Percentiles rank a stretch among this genome's conserved stretches.
Evolutionary conservation across 2,888 invertebrate species (phyloP).

Genomic region (Leptinotarsa peninsularis): DNA sequence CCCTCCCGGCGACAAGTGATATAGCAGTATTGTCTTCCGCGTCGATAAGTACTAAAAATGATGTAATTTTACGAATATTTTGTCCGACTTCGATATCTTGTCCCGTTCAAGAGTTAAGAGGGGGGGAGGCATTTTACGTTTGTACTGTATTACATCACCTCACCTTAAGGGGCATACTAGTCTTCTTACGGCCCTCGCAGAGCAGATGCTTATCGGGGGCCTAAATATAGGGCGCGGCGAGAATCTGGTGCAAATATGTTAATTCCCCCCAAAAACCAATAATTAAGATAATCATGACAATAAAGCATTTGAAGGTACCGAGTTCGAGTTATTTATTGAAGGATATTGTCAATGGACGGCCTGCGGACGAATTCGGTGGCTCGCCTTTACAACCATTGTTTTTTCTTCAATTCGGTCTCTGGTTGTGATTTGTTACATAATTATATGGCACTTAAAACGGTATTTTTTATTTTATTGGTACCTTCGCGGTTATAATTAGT

Average conservation of each 20-base stretch:
- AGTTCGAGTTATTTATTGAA: constrained; percentile 60
- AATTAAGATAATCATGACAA: constrained; percentile 65
- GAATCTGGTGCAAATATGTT: constrained; percentile 57
- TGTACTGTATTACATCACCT: background rate
- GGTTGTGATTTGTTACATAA: constrained; percentile 55
- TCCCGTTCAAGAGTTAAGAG: too few species aligned
- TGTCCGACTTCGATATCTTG: background rate
- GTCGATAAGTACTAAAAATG: too few species aligned
- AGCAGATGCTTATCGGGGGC: constrained; percentile 43
- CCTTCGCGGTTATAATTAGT: constrained; percentile 50
- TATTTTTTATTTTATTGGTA: constrained; percentile 53
- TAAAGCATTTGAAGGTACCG: constrained; percentile 59
- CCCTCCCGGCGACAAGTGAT: too few species aligned
- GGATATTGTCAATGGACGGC: constrained; percentile 62
- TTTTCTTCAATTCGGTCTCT: constrained; percentile 47
- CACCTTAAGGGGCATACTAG: background rate
- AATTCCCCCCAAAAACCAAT: constrained; percentile 61
- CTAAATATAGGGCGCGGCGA: constrained; percentile 50
- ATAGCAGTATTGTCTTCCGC: too few species aligned
- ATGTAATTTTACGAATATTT: background rate
- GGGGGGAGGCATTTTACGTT: background rate
- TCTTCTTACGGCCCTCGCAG: constrained; percentile 1
- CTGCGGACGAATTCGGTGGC: constrained; percentile 55
- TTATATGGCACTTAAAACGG: constrained; percentile 53
- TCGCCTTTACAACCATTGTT: constrained; percentile 48